Evolutionary conservation across 2,113 vertebrate genomes (phyloP), one percentile per base, ranked within the genome.

Genomic region (Stegastes partitus): DNA sequence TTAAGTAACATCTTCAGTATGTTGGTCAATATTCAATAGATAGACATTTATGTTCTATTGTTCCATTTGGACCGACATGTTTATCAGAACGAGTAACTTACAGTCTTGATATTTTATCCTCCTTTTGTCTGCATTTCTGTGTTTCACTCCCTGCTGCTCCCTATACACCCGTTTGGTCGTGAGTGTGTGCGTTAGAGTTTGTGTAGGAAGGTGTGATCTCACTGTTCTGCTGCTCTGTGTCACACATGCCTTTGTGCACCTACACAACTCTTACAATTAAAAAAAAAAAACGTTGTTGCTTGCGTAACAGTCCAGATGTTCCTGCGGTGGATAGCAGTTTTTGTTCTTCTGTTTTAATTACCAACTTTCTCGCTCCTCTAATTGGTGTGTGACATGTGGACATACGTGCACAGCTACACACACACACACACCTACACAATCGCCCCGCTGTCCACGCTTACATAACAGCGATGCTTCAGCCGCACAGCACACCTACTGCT

Each of bases 241-340:
- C 47, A 53, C 69, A 62, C 47, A 68, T 42, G 45, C 12, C 25
- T 55, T 28, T 11, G 3, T 61, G 22, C 64, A 42, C 68, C 19
- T 34, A 39, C 77, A 62, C 42, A 53, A 62, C 70, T 47, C 25
- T 61, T 58, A 51, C 56, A 65, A 34, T 31, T 49, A 25, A 71
- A 37, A 45, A 53, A 22, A 22, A 75, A 57, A 26, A 62, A 66
- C 45, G 57, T 79, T 68, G 34, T 68, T 47, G 6, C 26, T 77
- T 87, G 66, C n/a, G 1, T 86, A 86, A 85, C 11, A 9, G 22
- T 16, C 81, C 79, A 85, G 84, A 68, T 89, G 85, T 84, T 84
- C 59, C 54, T 68, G 80, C 62, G 15, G 63, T 34, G 50, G 54
- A 72, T 11, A 16, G 37, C 31, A 53, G 73, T 11, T 23, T 18